Conservation (phyloP, 2,888 invertebrate genomes). For the Iphiclides podalirius region DNA sequence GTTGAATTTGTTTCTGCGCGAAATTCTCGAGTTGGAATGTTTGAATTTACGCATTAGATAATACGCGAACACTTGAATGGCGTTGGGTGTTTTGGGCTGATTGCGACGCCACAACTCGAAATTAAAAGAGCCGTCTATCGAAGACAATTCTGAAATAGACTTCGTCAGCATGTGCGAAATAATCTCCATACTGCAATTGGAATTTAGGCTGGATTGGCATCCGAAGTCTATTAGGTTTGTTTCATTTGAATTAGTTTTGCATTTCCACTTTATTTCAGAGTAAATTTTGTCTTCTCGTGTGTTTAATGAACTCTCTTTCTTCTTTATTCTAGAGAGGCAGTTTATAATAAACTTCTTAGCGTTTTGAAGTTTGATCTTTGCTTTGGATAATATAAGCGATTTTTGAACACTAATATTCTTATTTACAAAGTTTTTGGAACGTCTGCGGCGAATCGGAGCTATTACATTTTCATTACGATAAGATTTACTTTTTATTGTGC, state of each 20-base stretch:
- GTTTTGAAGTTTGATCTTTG: background rate
- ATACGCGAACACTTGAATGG: slow-evolving; percentile 38
- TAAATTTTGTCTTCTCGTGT: background rate
- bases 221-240: slow-evolving; percentile 34
- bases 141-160: slow-evolving; percentile 40
- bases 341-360: background rate
- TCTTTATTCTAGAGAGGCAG: background rate
- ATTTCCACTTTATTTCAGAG: too few relatives aligned
- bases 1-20: slow-evolving; percentile 34
- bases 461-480: background rate
- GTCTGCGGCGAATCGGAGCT: background rate
- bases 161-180: slow-evolving; percentile 43
- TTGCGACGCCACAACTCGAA: slow-evolving; percentile 31
- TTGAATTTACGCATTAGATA: slow-evolving; percentile 42
- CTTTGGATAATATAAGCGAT: background rate
- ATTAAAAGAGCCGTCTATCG: slow-evolving; percentile 34
- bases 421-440: background rate
- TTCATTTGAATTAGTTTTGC: background rate
- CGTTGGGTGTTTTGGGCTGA: slow-evolving; percentile 31
- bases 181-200: slow-evolving; percentile 49
- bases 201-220: slow-evolving; percentile 45
- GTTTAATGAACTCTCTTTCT: background rate
- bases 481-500: background rate
- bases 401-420: background rate
- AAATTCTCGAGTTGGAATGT: slow-evolving; percentile 31